Evolutionary conservation across 2,797 vertebrate genomes (phyloP), one percentile per base, ranked within the genome.

Genomic region (Eulemur coronatus): DNA sequence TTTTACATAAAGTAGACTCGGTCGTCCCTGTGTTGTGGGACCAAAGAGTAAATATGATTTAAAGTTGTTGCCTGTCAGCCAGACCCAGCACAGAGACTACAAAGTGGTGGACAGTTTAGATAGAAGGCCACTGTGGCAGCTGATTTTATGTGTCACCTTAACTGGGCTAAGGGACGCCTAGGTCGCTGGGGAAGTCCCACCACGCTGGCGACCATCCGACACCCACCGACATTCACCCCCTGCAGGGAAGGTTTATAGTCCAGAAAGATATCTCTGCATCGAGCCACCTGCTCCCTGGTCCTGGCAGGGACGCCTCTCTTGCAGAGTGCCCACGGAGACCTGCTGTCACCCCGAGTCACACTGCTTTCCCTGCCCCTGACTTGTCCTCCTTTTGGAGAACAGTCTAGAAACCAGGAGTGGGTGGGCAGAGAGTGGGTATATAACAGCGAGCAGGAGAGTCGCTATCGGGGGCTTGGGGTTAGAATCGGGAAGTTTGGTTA

Each of bases 1-100:
- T 97, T 96, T 97, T 94, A 91, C 59, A 43, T 63, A 84, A 93
- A 84, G 35, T 84, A 81, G 91, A 88, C 91, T 89, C 91, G 65
- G 48, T 93, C 48, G 69, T 73, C 38, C 70, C 30, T 61, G 35
- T 72, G 12, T 26, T 50, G 26, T 20, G 43, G 43, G 52, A 85
- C 69, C 70, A 95, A 95, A 76, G 57, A 96, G 59, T 35, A 95
- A 81, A 48, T 91, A 9, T 48, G 61, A 55, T 80, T 93, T 46
- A 95, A 85, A 88, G 26, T 43, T 84, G 61, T 78, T 2, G 4
- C n/a, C 69, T 96, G 41, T 59, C 89, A 93, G 70, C 20, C 70
- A 96, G 73, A 80, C 43, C 93, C 33, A 92, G 50, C 26, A 80
- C 55, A 76, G 85, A 89, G 63, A 84, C 33, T 48, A 13, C 28